Percentiles rank a stretch among this genome's conserved stretches.
Evolutionary conservation across 2,113 vertebrate species (phyloP).

Genomic region (Datnioides undecimradiatus): DNA sequence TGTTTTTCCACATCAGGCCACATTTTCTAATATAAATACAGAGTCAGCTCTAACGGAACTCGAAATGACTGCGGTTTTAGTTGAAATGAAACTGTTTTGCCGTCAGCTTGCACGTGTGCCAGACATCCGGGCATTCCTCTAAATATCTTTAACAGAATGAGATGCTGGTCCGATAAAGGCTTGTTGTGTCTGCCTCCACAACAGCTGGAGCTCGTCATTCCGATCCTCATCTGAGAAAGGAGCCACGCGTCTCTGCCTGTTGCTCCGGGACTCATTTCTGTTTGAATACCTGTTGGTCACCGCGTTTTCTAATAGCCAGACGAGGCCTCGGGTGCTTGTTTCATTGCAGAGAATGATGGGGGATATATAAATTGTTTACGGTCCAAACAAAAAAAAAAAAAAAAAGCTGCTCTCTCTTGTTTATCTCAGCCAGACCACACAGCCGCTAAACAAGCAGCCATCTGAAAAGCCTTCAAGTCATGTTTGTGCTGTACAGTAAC

Average conservation of each 20-base stretch:
- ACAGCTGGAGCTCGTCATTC: not conserved
- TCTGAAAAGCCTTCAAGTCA: conserved; percentile 37
- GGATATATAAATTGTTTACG: conserved; percentile 51
- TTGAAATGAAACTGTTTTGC: conserved; percentile 30
- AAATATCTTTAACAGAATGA: conserved; percentile 7
- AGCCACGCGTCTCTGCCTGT: not conserved
- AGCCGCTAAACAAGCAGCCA: conserved; percentile 49
- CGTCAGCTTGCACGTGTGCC: not conserved
- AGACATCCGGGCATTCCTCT: conserved; percentile 25
- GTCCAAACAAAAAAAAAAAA: not conserved
- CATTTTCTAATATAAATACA: conserved; percentile 24
- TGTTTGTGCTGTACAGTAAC: conserved; percentile 53
- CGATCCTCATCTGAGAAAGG: not conserved
- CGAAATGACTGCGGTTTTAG: conserved; percentile 33
- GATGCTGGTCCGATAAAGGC: conserved; percentile 35
- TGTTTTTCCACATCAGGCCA: conserved; percentile 42
- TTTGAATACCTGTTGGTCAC: conserved; percentile 5
- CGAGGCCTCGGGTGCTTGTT: not conserved
- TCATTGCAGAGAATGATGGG: conserved; percentile 1
- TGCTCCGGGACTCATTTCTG: not conserved
- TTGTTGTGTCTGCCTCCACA: conserved; percentile 61
- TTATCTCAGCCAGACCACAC: conserved; percentile 60
- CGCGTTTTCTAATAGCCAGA: conserved; percentile 17
- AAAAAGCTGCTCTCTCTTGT: conserved; percentile 36
- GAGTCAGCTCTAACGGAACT: conserved; percentile 19